These are phyloP conservation scores for Ametastegia equiseti DNA, from an alignment of 2,888 invertebrate species.

Conservation along the genomic window DNA sequence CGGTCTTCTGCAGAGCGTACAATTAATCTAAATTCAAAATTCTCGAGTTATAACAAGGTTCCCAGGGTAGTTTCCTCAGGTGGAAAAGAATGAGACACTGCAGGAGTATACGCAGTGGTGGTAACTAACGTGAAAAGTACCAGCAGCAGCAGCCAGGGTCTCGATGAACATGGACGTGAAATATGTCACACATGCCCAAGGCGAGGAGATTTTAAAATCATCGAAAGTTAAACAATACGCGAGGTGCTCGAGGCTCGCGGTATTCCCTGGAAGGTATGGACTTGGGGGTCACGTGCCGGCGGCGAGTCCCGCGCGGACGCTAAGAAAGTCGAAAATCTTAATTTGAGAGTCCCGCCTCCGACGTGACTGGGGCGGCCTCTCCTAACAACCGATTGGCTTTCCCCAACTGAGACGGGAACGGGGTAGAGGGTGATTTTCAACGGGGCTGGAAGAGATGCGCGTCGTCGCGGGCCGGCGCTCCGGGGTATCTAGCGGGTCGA, in stretches of 20 bases:
- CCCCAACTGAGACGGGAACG: conserved; percentile 19
- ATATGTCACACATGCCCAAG: conserved; percentile 34
- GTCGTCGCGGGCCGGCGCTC: conserved; percentile 64
- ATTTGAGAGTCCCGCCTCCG: conserved; percentile 71
- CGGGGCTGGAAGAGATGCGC: conserved; percentile 64
- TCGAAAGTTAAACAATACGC: conserved; percentile 43
- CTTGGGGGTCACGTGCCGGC: conserved; percentile 27
- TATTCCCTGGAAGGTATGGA: conserved; percentile 2
- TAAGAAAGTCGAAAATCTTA: conserved; percentile 74
- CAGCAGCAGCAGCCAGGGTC: background rate
- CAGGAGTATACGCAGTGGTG: too few species aligned
- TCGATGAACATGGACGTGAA: background rate
- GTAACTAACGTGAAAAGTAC: background rate
- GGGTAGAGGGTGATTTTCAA: conserved; percentile 52
- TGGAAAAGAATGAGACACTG: too few species aligned
- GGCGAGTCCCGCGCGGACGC: conserved; percentile 51
- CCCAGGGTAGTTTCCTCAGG: background rate
- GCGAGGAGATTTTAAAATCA: conserved; percentile 44
- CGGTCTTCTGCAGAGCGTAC: background rate
- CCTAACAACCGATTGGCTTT: conserved; percentile 69
- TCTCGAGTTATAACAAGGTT: conserved; percentile 15
- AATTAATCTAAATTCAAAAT: conserved; percentile 35
- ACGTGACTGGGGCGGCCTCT: conserved; percentile 65
- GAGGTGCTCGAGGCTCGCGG: conserved; percentile 43
- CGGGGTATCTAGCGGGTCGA: conserved; percentile 52